phyloP scores from a whole-genome alignment of 2,888 invertebrate genomes.

The Fragum sueziense region DNA sequence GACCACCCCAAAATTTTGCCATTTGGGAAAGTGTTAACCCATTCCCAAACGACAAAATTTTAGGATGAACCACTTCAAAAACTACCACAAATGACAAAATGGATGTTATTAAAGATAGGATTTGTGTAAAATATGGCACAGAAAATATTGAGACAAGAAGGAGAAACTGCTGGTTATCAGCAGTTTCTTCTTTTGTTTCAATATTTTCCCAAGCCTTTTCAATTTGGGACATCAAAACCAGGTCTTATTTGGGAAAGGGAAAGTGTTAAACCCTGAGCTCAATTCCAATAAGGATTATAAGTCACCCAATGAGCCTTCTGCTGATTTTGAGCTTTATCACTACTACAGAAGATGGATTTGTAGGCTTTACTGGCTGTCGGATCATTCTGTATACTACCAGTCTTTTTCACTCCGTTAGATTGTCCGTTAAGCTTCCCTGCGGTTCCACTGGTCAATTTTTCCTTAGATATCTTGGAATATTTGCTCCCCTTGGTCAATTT shows the following conservation, averaged over 20 bases:
- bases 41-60: too few relatives aligned
- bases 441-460: slow-evolving; percentile 14
- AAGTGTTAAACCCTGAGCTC: background rate
- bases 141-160: too few relatives aligned
- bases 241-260: background rate
- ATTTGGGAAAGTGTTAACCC: too few relatives aligned
- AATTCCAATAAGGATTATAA: slow-evolving; percentile 89
- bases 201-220: too few relatives aligned
- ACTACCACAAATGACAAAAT: too few relatives aligned
- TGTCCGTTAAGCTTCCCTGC: slow-evolving; percentile 54
- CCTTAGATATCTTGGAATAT: slow-evolving; percentile 28
- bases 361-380: slow-evolving; percentile 94
- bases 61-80: too few relatives aligned
- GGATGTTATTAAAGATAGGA: too few relatives aligned
- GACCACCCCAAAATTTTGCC: too few relatives aligned
- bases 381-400: slow-evolving; percentile 89
- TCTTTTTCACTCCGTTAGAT: slow-evolving; percentile 64
- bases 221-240: too few relatives aligned
- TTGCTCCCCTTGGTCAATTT: slow-evolving; percentile 42
- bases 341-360: slow-evolving; percentile 97
- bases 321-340: slow-evolving; percentile 93
- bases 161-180: too few relatives aligned
- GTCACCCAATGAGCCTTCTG: slow-evolving; percentile 98
- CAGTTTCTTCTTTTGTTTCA: too few relatives aligned
- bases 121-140: too few relatives aligned